Evolutionary conservation across 1,140 invertebrate genomes (phyloP).

Genomic region (Lepeophtheirus salmonis): DNA sequence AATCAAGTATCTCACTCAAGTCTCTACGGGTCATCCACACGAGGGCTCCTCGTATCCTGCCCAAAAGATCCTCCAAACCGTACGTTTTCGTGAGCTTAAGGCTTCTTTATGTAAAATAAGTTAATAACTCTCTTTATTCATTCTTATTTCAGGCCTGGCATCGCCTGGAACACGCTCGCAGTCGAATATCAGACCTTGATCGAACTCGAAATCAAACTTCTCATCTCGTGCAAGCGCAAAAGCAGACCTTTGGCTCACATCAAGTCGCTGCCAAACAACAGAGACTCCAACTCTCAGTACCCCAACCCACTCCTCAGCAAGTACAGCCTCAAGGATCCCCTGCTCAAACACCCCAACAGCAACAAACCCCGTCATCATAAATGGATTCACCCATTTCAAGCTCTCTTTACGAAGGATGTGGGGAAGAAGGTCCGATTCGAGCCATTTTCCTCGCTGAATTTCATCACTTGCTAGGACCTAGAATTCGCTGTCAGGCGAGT

Average conservation of each 20-base stretch:
- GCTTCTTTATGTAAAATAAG: too few species aligned
- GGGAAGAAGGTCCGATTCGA: conserved; percentile 22
- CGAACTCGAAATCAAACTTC: background rate
- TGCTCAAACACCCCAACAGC: background rate
- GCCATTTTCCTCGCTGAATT: conserved; percentile 23
- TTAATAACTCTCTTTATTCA: background rate
- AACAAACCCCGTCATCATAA: background rate
- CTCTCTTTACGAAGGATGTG: conserved; percentile 15
- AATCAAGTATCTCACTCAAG: conserved; percentile 13
- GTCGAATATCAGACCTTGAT: conserved; percentile 3
- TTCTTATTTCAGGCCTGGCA: conserved; percentile 8
- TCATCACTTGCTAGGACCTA: conserved; percentile 21
- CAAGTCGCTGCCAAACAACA: conserved; percentile 2
- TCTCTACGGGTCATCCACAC: conserved; percentile 14
- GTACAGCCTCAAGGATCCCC: background rate
- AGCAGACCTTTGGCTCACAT: conserved; percentile 1
- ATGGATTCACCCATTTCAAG: background rate
- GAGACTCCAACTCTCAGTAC: background rate
- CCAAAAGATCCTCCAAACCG: conserved; percentile 10
- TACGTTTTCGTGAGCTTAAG: too few species aligned
- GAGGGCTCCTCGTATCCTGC: conserved; percentile 10
- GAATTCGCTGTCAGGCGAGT: conserved; percentile 21
- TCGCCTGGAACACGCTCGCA: conserved; percentile 11
- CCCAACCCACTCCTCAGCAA: background rate
- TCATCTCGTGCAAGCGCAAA: background rate